phyloP scores from a whole-genome alignment of 2,888 invertebrate species.

The Poecilobothrus nobilitatus region DNA sequence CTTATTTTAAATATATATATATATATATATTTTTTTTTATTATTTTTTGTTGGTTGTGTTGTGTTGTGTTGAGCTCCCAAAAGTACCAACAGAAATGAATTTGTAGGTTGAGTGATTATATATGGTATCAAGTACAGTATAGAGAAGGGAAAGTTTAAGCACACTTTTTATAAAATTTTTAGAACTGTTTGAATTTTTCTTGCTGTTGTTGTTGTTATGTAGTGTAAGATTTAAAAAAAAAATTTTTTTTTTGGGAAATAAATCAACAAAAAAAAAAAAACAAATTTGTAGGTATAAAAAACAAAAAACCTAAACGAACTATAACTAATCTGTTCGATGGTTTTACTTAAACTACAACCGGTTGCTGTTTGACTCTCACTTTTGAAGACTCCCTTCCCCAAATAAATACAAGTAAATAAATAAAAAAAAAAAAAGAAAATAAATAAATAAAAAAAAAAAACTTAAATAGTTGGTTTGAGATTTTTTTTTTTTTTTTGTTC shows the following conservation, averaged over 20 bases:
- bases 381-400: constrained; percentile 42
- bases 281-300: not conserved
- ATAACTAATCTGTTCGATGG: constrained; percentile 36
- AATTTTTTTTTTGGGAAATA: not conserved
- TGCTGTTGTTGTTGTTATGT: not conserved
- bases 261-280: not conserved
- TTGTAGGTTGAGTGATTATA: too few species aligned
- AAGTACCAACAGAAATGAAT: too few species aligned
- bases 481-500: not conserved
- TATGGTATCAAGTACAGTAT: too few species aligned
- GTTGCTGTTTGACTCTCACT: constrained; percentile 38
- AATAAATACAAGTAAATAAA: constrained; percentile 13
- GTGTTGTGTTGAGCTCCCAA: too few species aligned
- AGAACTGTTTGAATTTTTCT: not conserved
- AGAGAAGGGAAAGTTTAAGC: not conserved
- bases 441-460: too few species aligned
- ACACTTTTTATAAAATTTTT: not conserved
- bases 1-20: too few species aligned
- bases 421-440: not conserved
- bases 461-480: not conserved
- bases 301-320: constrained; percentile 15
- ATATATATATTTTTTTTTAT: too few species aligned
- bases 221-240: not conserved
- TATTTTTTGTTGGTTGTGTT: too few species aligned
- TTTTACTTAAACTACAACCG: constrained; percentile 42